Base-by-base conservation (phyloP, 2,797 vertebrate species). In the Hemibagrus guttatus region DNA sequence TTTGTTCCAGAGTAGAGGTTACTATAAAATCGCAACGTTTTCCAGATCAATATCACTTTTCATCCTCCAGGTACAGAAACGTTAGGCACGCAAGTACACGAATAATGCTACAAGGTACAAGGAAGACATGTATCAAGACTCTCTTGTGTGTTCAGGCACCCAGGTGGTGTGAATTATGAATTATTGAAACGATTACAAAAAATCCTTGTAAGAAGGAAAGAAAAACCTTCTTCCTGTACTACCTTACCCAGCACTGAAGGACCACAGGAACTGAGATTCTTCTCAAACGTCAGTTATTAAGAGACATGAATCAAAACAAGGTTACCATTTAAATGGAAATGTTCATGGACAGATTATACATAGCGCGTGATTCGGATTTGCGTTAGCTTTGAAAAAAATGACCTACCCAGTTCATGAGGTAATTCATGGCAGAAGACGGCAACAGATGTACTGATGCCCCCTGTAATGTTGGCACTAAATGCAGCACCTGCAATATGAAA, bases 341-440 rank as follows among this genome's bases (percentile, higher is more conserved):
- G 17, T 5, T 16, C 6, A 74, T n/a, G 16, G 26, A n/a, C 3
- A 23, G 39, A 4, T 49, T 49, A 49, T 16, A 68, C 3, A 21
- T 14, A 21, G 35, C 19, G 39, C 52, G 3, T 12, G 12, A 35
- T 78, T 35, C 2, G 28, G 72, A 6, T 76, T 54, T 19, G 19
- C 16, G 14, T 35, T 78, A 58, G 54, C 58, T 78, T 17, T 58
- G 21, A 81, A n/a, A 39, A n/a, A n/a, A 28, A 63, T 28, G 66
- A 92, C 92, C 95, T 95, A 99, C 98, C 98, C 75, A 99, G 95
- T 93, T 99, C 98, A 89, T 99, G 98, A 88, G 98, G 98, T 92
- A 99, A 96, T 90, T 99, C 98, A 0, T 99, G 98, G 93, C 98
- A 99, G 95, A 99, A 99, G 74, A 99, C 98, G 2, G 98, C 98